Percentiles rank a stretch among this genome's conserved stretches.
phyloP scores from a whole-genome alignment of 2,888 invertebrate species.

The Neria commutata region DNA sequence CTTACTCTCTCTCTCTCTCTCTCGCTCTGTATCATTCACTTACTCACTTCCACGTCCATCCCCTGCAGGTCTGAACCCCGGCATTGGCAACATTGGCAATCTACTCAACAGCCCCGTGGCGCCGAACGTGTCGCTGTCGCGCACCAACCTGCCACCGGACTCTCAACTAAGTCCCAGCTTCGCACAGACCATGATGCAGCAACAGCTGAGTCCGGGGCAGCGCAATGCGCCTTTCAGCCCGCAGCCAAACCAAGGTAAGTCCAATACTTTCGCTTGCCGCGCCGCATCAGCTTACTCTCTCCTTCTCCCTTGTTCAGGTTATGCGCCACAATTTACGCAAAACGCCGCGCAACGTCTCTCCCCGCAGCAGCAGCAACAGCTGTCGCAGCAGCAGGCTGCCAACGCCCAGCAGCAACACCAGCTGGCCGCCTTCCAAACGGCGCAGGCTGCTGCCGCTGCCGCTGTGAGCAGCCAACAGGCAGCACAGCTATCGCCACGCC shows the following conservation, averaged over 20 bases:
- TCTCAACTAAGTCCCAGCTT: slow-evolving; percentile 71
- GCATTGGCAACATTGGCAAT: slow-evolving; percentile 75
- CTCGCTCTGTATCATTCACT: neutral
- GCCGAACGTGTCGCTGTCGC: slow-evolving; percentile 86
- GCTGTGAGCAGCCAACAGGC: slow-evolving; percentile 36
- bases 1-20: slow-evolving; percentile 10
- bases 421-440: slow-evolving; percentile 35
- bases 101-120: slow-evolving; percentile 80
- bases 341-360: slow-evolving; percentile 58
- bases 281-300: neutral
- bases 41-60: slow-evolving; percentile 1
- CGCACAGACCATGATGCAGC: slow-evolving; percentile 62
- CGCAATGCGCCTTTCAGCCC: slow-evolving; percentile 62
- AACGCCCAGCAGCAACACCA: slow-evolving; percentile 41
- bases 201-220: slow-evolving; percentile 60
- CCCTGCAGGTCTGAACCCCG: slow-evolving; percentile 57
- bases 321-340: slow-evolving; percentile 56
- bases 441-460: slow-evolving; percentile 37
- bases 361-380: slow-evolving; percentile 58
- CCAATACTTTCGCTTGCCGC: neutral
- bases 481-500: slow-evolving; percentile 61
- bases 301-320: slow-evolving; percentile 41
- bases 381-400: slow-evolving; percentile 30
- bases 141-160: slow-evolving; percentile 68
- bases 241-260: slow-evolving; percentile 57